Evolutionary conservation across 1,140 invertebrate genomes (phyloP).

Genomic region (Leptinotarsa lineolata): DNA sequence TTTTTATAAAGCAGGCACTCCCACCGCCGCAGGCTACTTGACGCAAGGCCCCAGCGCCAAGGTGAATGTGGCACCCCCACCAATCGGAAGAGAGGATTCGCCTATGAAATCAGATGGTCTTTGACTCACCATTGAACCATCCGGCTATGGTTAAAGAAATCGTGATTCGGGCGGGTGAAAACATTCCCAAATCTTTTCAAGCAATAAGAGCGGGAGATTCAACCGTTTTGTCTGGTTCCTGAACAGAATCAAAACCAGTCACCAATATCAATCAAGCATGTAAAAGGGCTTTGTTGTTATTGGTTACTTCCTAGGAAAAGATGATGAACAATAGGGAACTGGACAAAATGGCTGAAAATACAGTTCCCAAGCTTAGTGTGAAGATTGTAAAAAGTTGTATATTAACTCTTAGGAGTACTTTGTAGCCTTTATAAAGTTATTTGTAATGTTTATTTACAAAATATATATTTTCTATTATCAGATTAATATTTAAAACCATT

Average conservation of each 20-base stretch:
- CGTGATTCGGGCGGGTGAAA: neutral
- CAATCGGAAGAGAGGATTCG: constrained; percentile 70
- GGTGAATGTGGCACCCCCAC: constrained; percentile 78
- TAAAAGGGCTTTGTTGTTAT: neutral
- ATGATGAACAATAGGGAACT: too few relatives aligned
- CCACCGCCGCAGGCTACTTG: constrained; percentile 79
- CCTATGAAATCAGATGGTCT: constrained; percentile 29
- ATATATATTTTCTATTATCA: constrained; percentile 18
- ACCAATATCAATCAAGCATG: neutral
- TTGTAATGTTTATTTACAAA: constrained; percentile 24
- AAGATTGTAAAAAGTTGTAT: constrained; percentile 24
- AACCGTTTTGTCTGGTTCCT: neutral
- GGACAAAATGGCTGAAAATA: too few relatives aligned
- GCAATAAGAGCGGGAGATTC: constrained; percentile 10
- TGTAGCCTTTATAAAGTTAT: constrained; percentile 22
- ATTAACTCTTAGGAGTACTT: constrained; percentile 17
- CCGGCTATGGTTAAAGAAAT: constrained; percentile 19
- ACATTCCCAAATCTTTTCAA: constrained; percentile 22
- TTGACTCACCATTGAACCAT: constrained; percentile 25
- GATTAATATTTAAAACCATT: neutral
- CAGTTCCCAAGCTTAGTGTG: neutral
- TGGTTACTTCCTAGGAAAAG: too few relatives aligned
- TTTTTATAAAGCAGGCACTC: constrained; percentile 47
- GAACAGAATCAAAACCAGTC: too few relatives aligned
- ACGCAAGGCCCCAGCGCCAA: constrained; percentile 76